A percentile compares a stretch with the other conserved stretches of the same genome.
phyloP scores from a whole-genome alignment of 2,888 invertebrate species.

The Eulithis prunata region DNA sequence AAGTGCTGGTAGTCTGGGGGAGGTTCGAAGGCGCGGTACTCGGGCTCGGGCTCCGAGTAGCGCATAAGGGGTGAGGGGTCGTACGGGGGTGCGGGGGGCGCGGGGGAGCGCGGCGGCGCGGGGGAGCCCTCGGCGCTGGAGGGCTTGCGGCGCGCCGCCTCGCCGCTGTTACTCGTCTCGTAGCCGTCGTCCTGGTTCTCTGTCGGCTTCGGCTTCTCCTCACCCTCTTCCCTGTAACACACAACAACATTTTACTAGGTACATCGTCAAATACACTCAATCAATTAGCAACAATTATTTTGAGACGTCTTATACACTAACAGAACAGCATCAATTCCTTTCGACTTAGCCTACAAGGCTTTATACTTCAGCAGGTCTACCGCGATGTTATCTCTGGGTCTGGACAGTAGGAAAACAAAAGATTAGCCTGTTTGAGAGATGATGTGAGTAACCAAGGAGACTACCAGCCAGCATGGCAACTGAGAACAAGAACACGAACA shows the following conservation, averaged over 20 bases:
- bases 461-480: too few species aligned
- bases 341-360: too few species aligned
- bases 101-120: constrained; percentile 62
- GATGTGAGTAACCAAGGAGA: too few species aligned
- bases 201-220: constrained; percentile 82
- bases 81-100: constrained; percentile 60
- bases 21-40: constrained; percentile 62
- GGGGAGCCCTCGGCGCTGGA: constrained; percentile 66
- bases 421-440: too few species aligned
- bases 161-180: constrained; percentile 91
- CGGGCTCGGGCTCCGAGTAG: constrained; percentile 61
- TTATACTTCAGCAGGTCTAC: too few species aligned
- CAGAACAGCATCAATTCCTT: too few species aligned
- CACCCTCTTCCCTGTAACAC: constrained; percentile 74
- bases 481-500: too few species aligned
- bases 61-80: constrained; percentile 56
- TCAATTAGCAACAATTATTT: too few species aligned
- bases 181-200: constrained; percentile 95
- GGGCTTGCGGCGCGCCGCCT: constrained; percentile 80
- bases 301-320: too few species aligned
- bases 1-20: constrained; percentile 71
- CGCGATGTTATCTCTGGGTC: too few species aligned
- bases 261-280: too few species aligned
- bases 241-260: background rate
- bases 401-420: too few species aligned